Conservation (phyloP, 1,140 invertebrate species). For the Nasonia vitripennis region DNA sequence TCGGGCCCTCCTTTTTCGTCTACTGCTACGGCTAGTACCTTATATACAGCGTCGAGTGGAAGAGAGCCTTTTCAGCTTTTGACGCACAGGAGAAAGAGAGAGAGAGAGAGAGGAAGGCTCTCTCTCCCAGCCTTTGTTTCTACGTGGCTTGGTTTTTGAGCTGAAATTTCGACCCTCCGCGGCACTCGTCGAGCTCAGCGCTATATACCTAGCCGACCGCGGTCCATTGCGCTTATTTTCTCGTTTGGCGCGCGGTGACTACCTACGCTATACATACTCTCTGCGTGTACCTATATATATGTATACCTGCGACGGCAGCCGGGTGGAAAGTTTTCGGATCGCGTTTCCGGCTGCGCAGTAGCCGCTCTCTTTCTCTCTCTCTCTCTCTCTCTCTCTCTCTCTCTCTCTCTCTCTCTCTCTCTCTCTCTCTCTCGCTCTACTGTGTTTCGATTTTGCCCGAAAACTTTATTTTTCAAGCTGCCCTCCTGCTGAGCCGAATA, state of each 20-base stretch:
- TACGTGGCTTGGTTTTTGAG: slow-evolving; percentile 34
- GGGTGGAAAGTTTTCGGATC: slow-evolving; percentile 28
- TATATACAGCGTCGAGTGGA: slow-evolving; percentile 11
- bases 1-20: slow-evolving; percentile 1
- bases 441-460: not conserved
- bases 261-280: too few relatives aligned
- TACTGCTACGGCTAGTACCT: not conserved
- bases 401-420: too few relatives aligned
- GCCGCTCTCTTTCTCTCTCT: too few relatives aligned
- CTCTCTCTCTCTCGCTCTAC: too few relatives aligned
- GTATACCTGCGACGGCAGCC: not conserved
- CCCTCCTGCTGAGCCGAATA: not conserved
- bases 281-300: not conserved
- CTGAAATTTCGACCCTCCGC: slow-evolving; percentile 21
- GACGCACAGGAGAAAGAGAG: not conserved
- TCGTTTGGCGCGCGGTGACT: not conserved
- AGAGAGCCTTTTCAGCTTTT: slow-evolving; percentile 29
- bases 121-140: slow-evolving; percentile 5
- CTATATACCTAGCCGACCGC: not conserved
- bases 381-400: too few relatives aligned
- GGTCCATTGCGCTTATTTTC: slow-evolving; percentile 29
- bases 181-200: not conserved
- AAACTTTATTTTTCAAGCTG: slow-evolving; percentile 10
- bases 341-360: not conserved
- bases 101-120: not conserved